Evolutionary conservation across 2,113 vertebrate species (phyloP), one percentile per base, ranked within the genome.

Genomic region (Rynchops niger): DNA sequence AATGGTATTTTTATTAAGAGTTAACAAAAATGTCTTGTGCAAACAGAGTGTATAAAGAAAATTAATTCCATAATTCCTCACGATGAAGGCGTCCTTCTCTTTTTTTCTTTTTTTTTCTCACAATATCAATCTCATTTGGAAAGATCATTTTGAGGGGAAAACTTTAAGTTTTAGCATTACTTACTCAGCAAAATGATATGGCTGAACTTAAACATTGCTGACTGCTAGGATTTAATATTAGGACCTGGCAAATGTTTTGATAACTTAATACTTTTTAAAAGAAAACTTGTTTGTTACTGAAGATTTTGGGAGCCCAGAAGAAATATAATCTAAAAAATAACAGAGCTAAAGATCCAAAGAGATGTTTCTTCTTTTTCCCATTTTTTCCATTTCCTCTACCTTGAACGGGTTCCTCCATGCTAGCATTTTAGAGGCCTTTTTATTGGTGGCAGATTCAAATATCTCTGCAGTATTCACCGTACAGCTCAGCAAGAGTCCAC

Each of bases 1-100:
- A 94, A 96, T 97, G 95, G 97, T 90, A 96, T 96, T 98, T 93
- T 98, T 97, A 97, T 94, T 96, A 58, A 96, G 96, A 96, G 94
- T 96, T 97, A 97, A 95, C 95, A 95, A 97, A 96, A 98, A 97
- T 97, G 95, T 52, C 82, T 79, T 96, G 72, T 92, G 74, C 85
- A 98, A 95, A 95, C 97, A 97, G 67, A 93, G 82, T 47, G 49
- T 43, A 95, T 95, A 83, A 97, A 88, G 94, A 89, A 95, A 97
- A 97, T 97, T 97, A 95, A 97, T 97, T 96, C 92, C 97, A 90
- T 96, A 96, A 97, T 95, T 97, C 76, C 88, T 96, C 93, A 69
- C 83, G 72, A 96, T 96, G 88, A 97, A 95, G 78, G 80, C 25
- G 4, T 96, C 91, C 79, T 42, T 84, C 62, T 95, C 80, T 95